phyloP scores from a whole-genome alignment of 2,888 invertebrate genomes.

The Chaitophorus viminalis region DNA sequence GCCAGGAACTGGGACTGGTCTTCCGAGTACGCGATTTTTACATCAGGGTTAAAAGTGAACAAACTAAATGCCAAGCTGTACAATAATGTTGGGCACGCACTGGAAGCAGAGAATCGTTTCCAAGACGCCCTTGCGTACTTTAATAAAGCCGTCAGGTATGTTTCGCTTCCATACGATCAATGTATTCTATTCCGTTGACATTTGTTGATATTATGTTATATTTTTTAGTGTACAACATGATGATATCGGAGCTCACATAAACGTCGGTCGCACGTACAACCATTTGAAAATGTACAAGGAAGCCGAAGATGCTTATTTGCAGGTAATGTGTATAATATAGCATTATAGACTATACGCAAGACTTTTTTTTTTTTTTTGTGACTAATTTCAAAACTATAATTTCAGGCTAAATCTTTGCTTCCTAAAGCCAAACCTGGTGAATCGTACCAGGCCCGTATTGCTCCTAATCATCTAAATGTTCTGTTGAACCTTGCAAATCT shows the following conservation, averaged over 20 bases:
- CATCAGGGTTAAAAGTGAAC: constrained; percentile 88
- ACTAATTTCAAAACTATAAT: constrained; percentile 49
- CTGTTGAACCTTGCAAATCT: constrained; percentile 94
- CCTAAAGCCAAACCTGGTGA: constrained; percentile 94
- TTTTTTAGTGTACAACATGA: constrained; percentile 83
- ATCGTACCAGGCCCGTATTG: constrained; percentile 93
- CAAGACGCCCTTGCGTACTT: constrained; percentile 89
- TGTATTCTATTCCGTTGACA: background rate
- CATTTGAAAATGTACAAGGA: constrained; percentile 87
- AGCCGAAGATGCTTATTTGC: constrained; percentile 92
- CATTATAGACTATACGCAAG: background rate
- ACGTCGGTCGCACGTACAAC: constrained; percentile 94
- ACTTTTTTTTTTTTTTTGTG: too few species aligned
- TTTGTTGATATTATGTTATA: background rate
- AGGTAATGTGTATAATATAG: constrained; percentile 68
- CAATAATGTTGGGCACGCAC: constrained; percentile 96
- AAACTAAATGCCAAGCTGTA: constrained; percentile 93
- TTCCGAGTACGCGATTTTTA: constrained; percentile 92
- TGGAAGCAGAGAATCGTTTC: constrained; percentile 79
- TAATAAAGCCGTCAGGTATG: constrained; percentile 82
- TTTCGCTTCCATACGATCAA: background rate
- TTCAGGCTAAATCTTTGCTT: constrained; percentile 82
- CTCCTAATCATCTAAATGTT: constrained; percentile 94
- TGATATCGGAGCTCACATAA: constrained; percentile 96
- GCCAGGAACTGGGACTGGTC: constrained; percentile 92